phyloP scores from a whole-genome alignment of 2,797 vertebrate genomes.

The Anomalospiza imberbis region DNA sequence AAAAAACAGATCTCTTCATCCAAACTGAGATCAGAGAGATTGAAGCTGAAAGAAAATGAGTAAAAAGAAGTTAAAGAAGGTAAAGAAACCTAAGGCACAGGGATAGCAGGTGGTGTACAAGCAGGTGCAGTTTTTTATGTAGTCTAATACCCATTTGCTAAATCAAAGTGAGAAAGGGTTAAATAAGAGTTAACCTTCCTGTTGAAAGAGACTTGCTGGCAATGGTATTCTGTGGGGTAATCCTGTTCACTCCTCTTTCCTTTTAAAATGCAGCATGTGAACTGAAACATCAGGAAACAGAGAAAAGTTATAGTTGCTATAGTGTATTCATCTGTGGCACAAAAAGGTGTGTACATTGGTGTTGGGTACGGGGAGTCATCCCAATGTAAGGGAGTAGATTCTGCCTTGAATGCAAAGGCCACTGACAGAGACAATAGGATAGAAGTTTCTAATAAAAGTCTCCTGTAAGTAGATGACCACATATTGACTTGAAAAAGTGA shows the following conservation, averaged over 20 bases:
- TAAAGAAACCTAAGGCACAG: neutral
- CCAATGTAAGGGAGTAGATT: neutral
- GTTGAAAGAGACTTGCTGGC: neutral
- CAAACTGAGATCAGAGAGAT: neutral
- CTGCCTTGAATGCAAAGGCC: neutral
- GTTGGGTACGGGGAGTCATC: rapidly evolving
- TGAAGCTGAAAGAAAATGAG: neutral
- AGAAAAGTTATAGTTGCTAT: neutral
- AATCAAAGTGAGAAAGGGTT: neutral
- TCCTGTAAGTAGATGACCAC: neutral
- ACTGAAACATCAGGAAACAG: neutral
- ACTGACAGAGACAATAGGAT: neutral
- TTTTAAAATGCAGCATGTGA: neutral
- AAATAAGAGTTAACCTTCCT: neutral
- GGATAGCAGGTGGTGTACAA: neutral
- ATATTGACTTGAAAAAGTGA: neutral
- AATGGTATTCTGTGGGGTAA: neutral
- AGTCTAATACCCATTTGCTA: neutral
- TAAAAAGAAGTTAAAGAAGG: neutral
- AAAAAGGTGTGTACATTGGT: rapidly evolving
- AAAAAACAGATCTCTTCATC: neutral
- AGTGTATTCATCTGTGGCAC: rapidly evolving
- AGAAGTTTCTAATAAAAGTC: neutral
- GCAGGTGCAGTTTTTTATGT: neutral
- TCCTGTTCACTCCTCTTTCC: neutral